Percentiles rank a stretch among this genome's conserved stretches.
Evolutionary conservation across 1,140 invertebrate species (phyloP).

Genomic region (Rhynchophorus ferrugineus): DNA sequence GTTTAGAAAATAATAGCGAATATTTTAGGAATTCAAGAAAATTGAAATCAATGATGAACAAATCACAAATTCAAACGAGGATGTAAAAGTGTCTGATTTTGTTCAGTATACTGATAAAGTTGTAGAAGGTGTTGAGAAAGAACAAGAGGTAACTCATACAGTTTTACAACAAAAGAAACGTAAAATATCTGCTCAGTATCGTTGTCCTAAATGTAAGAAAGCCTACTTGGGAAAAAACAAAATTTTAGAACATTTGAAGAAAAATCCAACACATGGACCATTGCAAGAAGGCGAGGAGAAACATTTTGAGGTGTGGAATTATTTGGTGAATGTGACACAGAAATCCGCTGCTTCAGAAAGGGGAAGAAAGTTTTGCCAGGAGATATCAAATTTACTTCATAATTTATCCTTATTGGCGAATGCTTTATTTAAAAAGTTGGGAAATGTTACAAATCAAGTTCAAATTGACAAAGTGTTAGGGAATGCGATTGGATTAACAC

Average conservation of each 20-base stretch:
- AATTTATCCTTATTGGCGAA: slow-evolving; percentile 31
- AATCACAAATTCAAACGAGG: slow-evolving; percentile 11
- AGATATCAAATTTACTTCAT: slow-evolving; percentile 32
- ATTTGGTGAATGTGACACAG: slow-evolving; percentile 32
- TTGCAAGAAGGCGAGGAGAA: slow-evolving; percentile 23
- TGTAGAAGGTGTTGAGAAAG: slow-evolving; percentile 12
- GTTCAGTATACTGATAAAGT: slow-evolving; percentile 21
- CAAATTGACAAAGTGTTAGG: slow-evolving; percentile 30
- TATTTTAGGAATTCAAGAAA: slow-evolving; percentile 34
- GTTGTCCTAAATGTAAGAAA: slow-evolving; percentile 51
- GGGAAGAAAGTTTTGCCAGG: slow-evolving; percentile 35
- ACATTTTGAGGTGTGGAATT: slow-evolving; percentile 36
- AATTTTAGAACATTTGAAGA: slow-evolving; percentile 55
- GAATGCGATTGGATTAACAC: slow-evolving; percentile 27
- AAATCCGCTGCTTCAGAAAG: slow-evolving; percentile 28
- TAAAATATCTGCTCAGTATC: slow-evolving; percentile 47
- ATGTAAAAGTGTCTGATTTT: slow-evolving; percentile 31
- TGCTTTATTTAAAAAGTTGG: slow-evolving; percentile 33
- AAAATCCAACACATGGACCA: slow-evolving; percentile 55
- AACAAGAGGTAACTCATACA: not conserved
- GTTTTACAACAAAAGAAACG: slow-evolving; percentile 38
- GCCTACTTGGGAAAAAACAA: slow-evolving; percentile 48
- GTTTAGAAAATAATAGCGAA: not conserved
- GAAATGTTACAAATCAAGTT: slow-evolving; percentile 26
- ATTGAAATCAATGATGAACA: slow-evolving; percentile 26